These are phyloP conservation scores for Turritopsis dohrnii DNA, from an alignment of 30 jellyfish, hydroid and myxozoan genomes.

Conservation along the genomic window DNA sequence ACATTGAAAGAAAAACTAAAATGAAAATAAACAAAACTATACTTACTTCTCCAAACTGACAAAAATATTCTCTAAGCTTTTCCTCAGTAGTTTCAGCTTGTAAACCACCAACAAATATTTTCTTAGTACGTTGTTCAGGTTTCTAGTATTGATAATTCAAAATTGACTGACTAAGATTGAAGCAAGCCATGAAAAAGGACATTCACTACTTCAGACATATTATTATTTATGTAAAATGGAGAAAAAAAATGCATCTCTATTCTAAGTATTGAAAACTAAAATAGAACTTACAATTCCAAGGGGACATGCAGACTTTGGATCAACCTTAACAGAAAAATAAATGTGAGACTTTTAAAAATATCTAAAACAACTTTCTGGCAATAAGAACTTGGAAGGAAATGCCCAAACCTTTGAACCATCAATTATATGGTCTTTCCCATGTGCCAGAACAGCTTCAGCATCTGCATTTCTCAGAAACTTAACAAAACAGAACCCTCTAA, in stretches of 20 bases:
- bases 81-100: constrained; percentile 92
- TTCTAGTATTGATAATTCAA: constrained; percentile 42
- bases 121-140: constrained; percentile 77
- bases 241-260: no score
- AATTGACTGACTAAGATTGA: background rate
- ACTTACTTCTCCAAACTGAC: constrained; percentile 60
- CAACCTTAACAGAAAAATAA: constrained; percentile 38
- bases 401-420: constrained; percentile 80
- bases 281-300: constrained; percentile 49
- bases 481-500: constrained; percentile 85
- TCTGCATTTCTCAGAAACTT: constrained; percentile 48
- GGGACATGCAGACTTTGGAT: constrained; percentile 87
- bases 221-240: no score
- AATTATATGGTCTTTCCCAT: constrained; percentile 63
- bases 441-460: constrained; percentile 56
- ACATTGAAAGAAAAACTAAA: background rate
- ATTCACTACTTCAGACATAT: no score
- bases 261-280: no score
- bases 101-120: constrained; percentile 94
- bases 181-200: background rate
- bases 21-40: background rate
- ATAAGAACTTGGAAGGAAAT: background rate
- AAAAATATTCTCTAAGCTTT: constrained; percentile 66
- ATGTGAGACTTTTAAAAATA: no score
- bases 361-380: background rate